A percentile compares a stretch with the other conserved stretches of the same genome.
Conservation (phyloP, 2,113 vertebrate genomes). For the Tichodroma muraria region DNA sequence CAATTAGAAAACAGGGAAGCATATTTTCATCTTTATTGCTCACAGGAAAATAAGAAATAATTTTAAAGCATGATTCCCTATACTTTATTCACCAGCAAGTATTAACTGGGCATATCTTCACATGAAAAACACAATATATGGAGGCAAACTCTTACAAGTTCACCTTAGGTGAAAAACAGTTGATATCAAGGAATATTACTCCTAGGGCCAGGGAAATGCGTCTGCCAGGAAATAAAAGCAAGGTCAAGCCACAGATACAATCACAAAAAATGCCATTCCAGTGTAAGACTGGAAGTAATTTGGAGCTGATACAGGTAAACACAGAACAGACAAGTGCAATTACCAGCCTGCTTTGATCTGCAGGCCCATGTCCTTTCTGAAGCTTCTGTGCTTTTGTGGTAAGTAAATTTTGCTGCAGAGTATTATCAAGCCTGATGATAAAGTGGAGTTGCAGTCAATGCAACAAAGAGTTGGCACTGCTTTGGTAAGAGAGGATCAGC, state of each 20-base stretch:
- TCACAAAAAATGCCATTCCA: neutral
- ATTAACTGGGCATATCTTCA: neutral
- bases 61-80: neutral
- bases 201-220: neutral
- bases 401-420: neutral
- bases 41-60: neutral
- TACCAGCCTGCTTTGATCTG: neutral
- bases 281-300: neutral
- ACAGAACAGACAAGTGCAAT: neutral
- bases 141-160: neutral
- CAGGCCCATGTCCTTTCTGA: neutral
- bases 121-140: neutral
- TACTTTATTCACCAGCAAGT: neutral
- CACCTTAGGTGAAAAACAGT: neutral
- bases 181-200: neutral
- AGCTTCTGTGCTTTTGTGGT: neutral
- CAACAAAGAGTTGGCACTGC: neutral
- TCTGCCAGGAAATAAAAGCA: neutral
- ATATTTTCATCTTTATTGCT: neutral
- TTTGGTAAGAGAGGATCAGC: neutral
- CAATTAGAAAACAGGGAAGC: neutral
- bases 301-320: neutral
- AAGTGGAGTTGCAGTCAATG: accelerated
- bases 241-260: neutral
- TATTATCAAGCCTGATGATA: neutral